These are phyloP conservation scores for Phasianus colchicus DNA, from an alignment of 2,113 vertebrate species.

Conservation along the genomic window DNA sequence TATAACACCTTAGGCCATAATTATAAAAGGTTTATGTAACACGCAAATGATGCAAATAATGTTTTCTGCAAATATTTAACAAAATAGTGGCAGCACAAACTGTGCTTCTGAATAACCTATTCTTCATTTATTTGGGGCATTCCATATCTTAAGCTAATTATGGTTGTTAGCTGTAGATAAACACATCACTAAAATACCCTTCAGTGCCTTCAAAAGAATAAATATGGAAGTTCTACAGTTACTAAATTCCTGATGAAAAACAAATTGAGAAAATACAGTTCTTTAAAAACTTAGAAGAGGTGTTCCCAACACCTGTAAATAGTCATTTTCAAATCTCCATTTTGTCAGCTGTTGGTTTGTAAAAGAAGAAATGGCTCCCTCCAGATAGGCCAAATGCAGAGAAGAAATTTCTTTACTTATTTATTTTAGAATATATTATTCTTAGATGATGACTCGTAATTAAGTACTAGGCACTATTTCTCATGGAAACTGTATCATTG, in stretches of 20 bases:
- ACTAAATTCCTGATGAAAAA: constrained; percentile 32
- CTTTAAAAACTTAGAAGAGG: constrained; percentile 46
- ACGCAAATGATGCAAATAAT: constrained; percentile 74
- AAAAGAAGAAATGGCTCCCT: background rate
- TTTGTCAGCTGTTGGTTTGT: constrained; percentile 11
- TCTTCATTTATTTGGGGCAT: constrained; percentile 69
- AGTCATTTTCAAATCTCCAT: constrained; percentile 1
- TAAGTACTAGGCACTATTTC: background rate
- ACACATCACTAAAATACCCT: constrained; percentile 60
- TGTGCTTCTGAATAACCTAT: constrained; percentile 48
- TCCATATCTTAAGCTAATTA: constrained; percentile 74
- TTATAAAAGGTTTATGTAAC: constrained; percentile 76
- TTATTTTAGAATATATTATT: background rate
- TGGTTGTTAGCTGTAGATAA: constrained; percentile 68
- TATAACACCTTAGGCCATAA: constrained; percentile 76
- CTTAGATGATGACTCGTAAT: background rate
- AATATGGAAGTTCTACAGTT: constrained; percentile 42
- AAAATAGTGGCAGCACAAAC: constrained; percentile 66
- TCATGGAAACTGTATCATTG: background rate
- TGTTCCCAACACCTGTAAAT: constrained; percentile 30
- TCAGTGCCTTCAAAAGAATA: constrained; percentile 53
- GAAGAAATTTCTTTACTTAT: background rate
- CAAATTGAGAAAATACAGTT: constrained; percentile 2
- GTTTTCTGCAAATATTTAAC: constrained; percentile 78
- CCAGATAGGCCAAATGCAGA: background rate